A percentile compares a stretch with the other conserved stretches of the same genome.
phyloP scores from a whole-genome alignment of 1,140 invertebrate genomes.

The Sarcophaga bullata region DNA sequence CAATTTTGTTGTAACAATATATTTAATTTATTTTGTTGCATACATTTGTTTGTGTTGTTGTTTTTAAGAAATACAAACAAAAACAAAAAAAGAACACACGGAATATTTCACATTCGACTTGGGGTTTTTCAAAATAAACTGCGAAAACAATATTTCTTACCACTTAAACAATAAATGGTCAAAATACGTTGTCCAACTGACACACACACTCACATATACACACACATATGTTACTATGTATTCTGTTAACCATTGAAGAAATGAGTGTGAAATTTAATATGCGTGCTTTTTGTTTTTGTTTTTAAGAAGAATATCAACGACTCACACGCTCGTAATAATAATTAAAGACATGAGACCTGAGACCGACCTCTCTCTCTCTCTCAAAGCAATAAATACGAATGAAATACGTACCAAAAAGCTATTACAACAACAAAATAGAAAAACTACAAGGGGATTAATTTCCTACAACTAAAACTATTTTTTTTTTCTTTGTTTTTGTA shows the following conservation, averaged over 20 bases:
- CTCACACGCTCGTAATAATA: no score
- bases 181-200: neutral
- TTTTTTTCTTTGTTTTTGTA: no score
- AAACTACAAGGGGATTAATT: slow-evolving; percentile 14
- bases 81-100: no score
- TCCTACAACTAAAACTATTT: neutral
- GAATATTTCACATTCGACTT: no score
- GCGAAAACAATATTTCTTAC: no score
- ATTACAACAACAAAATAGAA: neutral
- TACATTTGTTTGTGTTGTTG: no score
- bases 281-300: neutral
- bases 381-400: neutral
- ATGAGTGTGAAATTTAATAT: slow-evolving; percentile 21
- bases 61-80: no score
- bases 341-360: no score
- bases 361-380: no score
- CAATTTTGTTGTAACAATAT: no score
- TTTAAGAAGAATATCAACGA: neutral
- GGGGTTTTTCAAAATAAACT: no score
- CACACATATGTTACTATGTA: neutral
- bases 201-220: neutral
- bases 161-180: neutral
- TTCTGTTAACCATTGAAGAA: neutral
- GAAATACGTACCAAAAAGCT: neutral
- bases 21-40: no score